Conservation (phyloP, 1,140 invertebrate genomes). For the Lepeophtheirus salmonis region DNA sequence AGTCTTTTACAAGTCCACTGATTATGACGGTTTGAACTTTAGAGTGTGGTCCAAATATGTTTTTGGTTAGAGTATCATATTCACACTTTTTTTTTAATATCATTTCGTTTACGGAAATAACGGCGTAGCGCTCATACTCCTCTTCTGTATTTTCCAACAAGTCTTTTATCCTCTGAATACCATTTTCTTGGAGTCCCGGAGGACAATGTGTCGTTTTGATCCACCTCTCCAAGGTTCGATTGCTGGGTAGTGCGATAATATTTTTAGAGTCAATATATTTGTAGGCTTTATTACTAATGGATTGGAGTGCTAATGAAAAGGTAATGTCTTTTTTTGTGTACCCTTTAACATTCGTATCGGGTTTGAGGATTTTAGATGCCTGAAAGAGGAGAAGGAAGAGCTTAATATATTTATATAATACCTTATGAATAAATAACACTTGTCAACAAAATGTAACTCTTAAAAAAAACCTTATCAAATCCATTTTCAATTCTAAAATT, state of each 20-base stretch:
- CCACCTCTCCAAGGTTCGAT: background rate
- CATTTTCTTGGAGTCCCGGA: background rate
- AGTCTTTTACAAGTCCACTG: background rate
- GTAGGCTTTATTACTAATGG: background rate
- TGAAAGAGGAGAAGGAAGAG: background rate
- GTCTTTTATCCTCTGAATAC: background rate
- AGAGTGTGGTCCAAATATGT: background rate
- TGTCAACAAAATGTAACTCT: too few relatives aligned
- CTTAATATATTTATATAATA: background rate
- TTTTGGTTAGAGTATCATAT: background rate
- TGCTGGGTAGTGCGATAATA: background rate
- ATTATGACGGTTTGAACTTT: background rate
- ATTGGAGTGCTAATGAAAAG: background rate
- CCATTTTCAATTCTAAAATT: too few relatives aligned
- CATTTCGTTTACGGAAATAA: background rate
- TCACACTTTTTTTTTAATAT: background rate
- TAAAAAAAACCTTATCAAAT: too few relatives aligned
- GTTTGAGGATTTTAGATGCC: background rate
- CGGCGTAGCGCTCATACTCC: background rate
- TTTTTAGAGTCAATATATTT: background rate
- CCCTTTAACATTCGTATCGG: background rate
- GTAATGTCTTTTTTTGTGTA: background rate
- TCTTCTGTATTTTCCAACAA: background rate
- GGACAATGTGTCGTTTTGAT: background rate
- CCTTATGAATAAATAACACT: too few relatives aligned